Base-by-base conservation (phyloP, 37 sponge, comb jelly and placozoan species). In the Ianthella basta region DNA sequence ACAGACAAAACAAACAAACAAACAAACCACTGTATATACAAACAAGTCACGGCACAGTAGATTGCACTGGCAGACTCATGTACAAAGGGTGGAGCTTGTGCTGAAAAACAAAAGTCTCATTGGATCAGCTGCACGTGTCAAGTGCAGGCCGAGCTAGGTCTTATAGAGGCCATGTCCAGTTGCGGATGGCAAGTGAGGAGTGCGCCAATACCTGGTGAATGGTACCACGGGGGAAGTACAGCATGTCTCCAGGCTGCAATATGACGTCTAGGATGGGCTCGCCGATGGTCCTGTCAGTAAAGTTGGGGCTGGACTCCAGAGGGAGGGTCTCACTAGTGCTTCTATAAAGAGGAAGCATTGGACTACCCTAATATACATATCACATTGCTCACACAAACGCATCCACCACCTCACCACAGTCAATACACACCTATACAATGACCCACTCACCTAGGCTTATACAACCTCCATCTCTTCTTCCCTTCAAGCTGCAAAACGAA, bases 401-500 rank as follows among this genome's bases (percentile, higher is more conserved):
- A 67, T 23, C 15, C 70, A 24, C 18, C 32, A 27, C 23, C 25
- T 27, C 15, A 14, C 14, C 70, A 29, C 70, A 67, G 23, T 67
- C 30, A 21, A 23, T 29, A 21, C 32, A 27, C 70, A 14, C 15
- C 15, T n/a, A 15, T 27, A 59, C 21, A 25, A 3, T 4, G 15
- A 0, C 14, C 4, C 25, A 61, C 41, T 34, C 59, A 94, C 97
- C 97, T 92, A 79, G 99, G 95, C 4, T 61, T 55, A 63, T 98
- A 96, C 35, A 98, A 74, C 72, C 84, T 87, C 99, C 99, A 98
- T 30, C 84, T 82, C 69, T 98, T 98, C 87, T 91, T 96, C 8
- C 99, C 99, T 80, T 98, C 99, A 64, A 98, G 79, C 72, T 98
- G 99, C 56, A 98, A 56, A 16, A 96, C 89, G 89, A 98, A 98